These are phyloP conservation scores for Oscheius sp. DNA, from an alignment of 2,888 invertebrate genomes.

Conservation along the genomic window DNA sequence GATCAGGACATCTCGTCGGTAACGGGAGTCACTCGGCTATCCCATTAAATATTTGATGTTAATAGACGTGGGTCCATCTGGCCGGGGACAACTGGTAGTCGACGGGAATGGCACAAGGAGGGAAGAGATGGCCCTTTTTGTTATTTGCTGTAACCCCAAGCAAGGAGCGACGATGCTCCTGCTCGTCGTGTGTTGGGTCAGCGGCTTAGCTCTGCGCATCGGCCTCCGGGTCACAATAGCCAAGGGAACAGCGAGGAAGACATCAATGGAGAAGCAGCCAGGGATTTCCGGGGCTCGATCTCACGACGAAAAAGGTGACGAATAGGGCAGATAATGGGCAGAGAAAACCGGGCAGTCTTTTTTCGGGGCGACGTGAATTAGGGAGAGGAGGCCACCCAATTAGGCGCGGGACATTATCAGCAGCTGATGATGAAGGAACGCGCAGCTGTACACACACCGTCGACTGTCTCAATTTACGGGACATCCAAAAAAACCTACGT, in stretches of 20 bases:
- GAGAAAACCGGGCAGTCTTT: constrained; percentile 5
- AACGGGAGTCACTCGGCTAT: neutral
- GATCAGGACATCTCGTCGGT: neutral
- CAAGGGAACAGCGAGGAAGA: neutral
- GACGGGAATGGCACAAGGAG: neutral
- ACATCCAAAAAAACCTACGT: constrained; percentile 54
- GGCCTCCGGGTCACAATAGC: constrained; percentile 31
- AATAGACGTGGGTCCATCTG: constrained; percentile 16
- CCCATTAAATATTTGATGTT: constrained; percentile 22
- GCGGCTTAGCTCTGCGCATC: constrained; percentile 33
- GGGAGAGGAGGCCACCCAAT: neutral
- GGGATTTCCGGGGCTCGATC: neutral
- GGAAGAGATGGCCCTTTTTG: neutral
- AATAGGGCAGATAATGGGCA: neutral
- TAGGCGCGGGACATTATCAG: constrained; percentile 16
- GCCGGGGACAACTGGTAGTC: neutral
- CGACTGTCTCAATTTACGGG: neutral
- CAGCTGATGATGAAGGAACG: constrained; percentile 1
- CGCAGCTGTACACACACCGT: constrained; percentile 12
- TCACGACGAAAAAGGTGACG: constrained; percentile 81
- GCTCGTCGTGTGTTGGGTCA: constrained; percentile 25
- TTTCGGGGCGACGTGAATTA: constrained; percentile 1
- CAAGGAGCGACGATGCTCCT: constrained; percentile 20
- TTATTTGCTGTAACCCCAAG: neutral
- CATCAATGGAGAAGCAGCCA: neutral